Evolutionary conservation across 1,140 invertebrate species (phyloP).

Genomic region (Lasioglossum baleicum): DNA sequence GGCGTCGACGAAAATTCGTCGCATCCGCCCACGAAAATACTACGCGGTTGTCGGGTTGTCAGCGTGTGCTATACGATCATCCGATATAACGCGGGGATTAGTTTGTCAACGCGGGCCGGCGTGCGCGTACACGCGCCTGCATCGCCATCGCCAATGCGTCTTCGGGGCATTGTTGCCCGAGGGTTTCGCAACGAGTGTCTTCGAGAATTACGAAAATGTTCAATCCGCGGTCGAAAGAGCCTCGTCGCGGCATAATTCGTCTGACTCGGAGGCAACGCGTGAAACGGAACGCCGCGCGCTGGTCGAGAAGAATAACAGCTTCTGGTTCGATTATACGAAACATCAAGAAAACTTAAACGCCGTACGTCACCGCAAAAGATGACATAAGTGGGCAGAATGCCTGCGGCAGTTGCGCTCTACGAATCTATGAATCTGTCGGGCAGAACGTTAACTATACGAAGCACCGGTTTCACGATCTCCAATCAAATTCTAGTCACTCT

Average conservation of each 20-base stretch:
- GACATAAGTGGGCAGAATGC: background rate
- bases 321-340: background rate
- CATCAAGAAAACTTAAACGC: background rate
- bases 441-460: no score
- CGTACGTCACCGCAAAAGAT: background rate
- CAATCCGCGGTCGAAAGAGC: background rate
- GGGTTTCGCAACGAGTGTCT: conserved; percentile 16
- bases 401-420: no score
- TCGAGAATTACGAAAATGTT: no score
- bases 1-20: conserved; percentile 64
- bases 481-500: no score
- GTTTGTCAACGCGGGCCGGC: conserved; percentile 75
- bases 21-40: conserved; percentile 71
- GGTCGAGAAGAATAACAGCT: no score
- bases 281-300: no score
- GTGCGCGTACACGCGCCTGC: conserved; percentile 50
- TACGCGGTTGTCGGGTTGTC: conserved; percentile 68
- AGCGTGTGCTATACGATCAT: conserved; percentile 74
- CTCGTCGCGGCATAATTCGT: background rate
- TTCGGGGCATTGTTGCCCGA: conserved; percentile 16
- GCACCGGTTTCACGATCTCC: no score
- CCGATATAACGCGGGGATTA: conserved; percentile 74
- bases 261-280: background rate
- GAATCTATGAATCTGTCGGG: no score
- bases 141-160: conserved; percentile 31